Evolutionary conservation across 2,113 vertebrate genomes (phyloP), one percentile per base, ranked within the genome.

Genomic region (Himantopus leucocephalus): DNA sequence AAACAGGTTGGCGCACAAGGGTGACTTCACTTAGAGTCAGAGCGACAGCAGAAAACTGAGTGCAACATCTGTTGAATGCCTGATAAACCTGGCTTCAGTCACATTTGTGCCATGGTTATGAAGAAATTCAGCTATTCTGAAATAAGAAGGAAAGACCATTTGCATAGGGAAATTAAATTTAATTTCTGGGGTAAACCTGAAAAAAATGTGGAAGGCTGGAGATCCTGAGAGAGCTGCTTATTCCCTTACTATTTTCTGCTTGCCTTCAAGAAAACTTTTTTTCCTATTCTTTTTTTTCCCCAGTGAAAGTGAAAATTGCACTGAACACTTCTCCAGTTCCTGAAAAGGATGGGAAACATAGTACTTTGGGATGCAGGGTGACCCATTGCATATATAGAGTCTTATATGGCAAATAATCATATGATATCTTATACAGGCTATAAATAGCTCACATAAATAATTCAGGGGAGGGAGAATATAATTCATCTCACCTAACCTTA

Each of bases 101-200:
- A 34, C 32, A 29, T 53, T 78, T 2, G 0, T 58, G 48, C 30
- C 0, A 0, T 27, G 6, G 18, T 78, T 66, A 12, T 48, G 32
- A 77, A 85, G 73, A 53, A 90, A 82, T 15, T 2, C 47, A 93
- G 18, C 9, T 58, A 58, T 43, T 60, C 35, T 70, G 30, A 81
- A 93, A 47, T 24, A 48, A 59, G 43, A 76, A 55, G 59, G 43
- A 70, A 29, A 41, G 20, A 52, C 2, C 7, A 32, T 37, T 84
- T 89, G 12, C 30, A 32, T 3, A 64, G 13, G 27, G 48, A 81
- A 55, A 88, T 73, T n/a, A 56, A 59, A 60, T 73, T 83, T 56
- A 5, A 43, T 74, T 84, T 92, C 55, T n/a, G 34, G 9, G 13
- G 3, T 41, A 77, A 87, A 4, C 4, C 29, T 24, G 29, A n/a